phyloP scores from a whole-genome alignment of 2,888 invertebrate species.

The Drosophila emarginata region DNA sequence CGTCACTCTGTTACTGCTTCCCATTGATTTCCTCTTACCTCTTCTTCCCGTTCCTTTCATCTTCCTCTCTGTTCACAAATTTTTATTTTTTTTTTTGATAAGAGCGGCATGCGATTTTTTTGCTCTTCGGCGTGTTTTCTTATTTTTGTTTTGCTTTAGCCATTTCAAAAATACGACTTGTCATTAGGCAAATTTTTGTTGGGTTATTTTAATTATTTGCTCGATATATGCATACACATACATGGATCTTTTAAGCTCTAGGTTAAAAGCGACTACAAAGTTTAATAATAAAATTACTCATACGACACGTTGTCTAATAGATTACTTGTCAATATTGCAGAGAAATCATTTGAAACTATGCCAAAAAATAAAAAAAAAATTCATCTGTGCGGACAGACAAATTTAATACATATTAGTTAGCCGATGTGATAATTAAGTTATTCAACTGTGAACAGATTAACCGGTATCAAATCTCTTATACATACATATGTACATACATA shows the following conservation, averaged over 20 bases:
- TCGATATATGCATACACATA: neutral
- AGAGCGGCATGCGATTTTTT: constrained; percentile 43
- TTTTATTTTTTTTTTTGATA: constrained; percentile 36
- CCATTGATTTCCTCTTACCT: neutral
- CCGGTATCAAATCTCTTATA: neutral
- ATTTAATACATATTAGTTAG: neutral
- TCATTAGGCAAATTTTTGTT: constrained; percentile 27
- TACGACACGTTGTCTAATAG: neutral
- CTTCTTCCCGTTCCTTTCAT: neutral
- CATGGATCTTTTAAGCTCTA: neutral
- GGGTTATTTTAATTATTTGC: constrained; percentile 30
- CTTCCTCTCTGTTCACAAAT: neutral
- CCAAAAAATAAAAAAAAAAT: neutral
- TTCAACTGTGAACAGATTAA: neutral
- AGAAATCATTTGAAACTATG: neutral
- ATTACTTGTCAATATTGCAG: neutral
- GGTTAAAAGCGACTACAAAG: neutral
- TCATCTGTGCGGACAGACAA: neutral
- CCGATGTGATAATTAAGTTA: neutral
- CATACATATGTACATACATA: neutral
- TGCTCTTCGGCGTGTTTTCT: constrained; percentile 29
- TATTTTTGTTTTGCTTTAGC: constrained; percentile 28
- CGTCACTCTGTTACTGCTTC: neutral
- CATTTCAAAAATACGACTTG: constrained; percentile 19
- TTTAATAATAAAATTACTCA: neutral